Evolutionary conservation across 2,797 vertebrate genomes (phyloP), one percentile per base, ranked within the genome.

Genomic region (Pseudochirops cupreus): DNA sequence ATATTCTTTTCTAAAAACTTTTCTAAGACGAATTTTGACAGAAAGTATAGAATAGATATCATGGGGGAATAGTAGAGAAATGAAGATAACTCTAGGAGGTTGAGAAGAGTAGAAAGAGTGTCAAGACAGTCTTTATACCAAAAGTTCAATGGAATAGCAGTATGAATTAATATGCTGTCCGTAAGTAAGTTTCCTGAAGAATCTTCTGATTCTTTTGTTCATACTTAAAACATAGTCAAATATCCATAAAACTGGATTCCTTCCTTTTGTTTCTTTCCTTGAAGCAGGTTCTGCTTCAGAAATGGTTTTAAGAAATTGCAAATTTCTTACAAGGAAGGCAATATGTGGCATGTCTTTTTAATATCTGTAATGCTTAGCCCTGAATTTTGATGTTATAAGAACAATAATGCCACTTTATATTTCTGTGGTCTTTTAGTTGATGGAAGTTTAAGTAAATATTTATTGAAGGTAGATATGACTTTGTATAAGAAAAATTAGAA

Each of bases 401-500:
- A 31, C 31, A 62, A 82, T 46, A 46, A 46, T 82, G 39, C 24
- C 29, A 46, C 21, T 82, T 82, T 39, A 82, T 82, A 93, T 91
- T 67, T 6, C 29, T 93, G 2, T 28, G 90, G 31, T 89, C 10
- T 52, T 95, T 96, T 97, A 93, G 26, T 18, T 92, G 58, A 91
- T 91, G 7, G 11, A 31, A 59, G 33, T 74, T 95, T 95, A 91
- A 93, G 24, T n/a, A n/a, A 29, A 87, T 97, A 93, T 93, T 91
- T 95, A 52, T 74, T 18, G 16, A 90, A 46, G 91, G 67, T 52
- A 57, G 55, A 91, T 28, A 55, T 94, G 26, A 6, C 12, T 93
- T 4, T 94, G 94, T 91, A 55, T 93, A 91, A 55, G 24, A 96
- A 87, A 29, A 96, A 93, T 97, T 53, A 74, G 46, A 54, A 92